These are phyloP conservation scores for Nannospalax galili DNA, from an alignment of 2,113 vertebrate species.

Conservation along the genomic window DNA sequence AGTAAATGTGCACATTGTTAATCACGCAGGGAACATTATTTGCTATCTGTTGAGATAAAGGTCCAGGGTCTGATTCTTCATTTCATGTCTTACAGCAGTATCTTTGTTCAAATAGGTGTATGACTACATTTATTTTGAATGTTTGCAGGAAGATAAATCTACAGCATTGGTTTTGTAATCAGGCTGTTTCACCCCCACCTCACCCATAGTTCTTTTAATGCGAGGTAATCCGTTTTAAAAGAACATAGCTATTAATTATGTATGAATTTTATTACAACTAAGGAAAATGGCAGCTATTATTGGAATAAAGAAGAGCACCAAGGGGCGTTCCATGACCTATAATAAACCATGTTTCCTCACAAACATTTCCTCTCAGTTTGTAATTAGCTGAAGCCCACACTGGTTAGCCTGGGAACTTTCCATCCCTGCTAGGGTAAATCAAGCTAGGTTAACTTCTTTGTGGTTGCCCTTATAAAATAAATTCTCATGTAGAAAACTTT, in stretches of 20 bases:
- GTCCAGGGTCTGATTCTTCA: not conserved
- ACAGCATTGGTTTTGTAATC: not conserved
- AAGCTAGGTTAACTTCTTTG: conserved; percentile 32
- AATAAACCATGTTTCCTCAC: not conserved
- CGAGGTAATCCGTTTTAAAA: not conserved
- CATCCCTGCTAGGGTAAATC: not conserved
- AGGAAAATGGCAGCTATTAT: conserved; percentile 4
- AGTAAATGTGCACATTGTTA: not conserved
- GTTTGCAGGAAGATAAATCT: not conserved
- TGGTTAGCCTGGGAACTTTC: not conserved
- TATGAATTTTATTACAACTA: not conserved
- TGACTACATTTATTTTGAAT: not conserved
- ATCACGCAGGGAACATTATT: not conserved
- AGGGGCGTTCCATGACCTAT: not conserved
- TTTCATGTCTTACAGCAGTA: not conserved
- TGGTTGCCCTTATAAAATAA: conserved; percentile 33
- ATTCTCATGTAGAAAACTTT: conserved; percentile 45
- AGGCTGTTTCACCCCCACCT: not conserved
- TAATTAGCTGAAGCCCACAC: not conserved
- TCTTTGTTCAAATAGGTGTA: not conserved
- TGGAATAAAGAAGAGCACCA: not conserved
- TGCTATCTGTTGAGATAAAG: not conserved
- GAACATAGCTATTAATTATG: not conserved
- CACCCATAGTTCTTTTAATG: not conserved
- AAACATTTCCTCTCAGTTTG: not conserved